phyloP scores from a whole-genome alignment of 2,888 invertebrate species.

The Temnothorax ravouxi region DNA sequence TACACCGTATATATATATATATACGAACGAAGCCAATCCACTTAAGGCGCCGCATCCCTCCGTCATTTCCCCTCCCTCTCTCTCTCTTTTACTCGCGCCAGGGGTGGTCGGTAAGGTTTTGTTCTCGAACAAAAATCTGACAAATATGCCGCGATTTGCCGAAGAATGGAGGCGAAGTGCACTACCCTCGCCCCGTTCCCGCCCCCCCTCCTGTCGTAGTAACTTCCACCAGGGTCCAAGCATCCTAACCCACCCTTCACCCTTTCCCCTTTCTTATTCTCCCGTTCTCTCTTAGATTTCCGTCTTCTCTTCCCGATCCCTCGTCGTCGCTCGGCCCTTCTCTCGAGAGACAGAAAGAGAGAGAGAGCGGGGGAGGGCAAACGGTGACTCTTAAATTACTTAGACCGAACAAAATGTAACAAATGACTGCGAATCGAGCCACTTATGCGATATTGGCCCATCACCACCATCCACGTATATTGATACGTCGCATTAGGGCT shows the following conservation, averaged over 20 bases:
- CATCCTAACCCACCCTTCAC: constrained; percentile 50
- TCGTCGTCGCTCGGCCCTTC: constrained; percentile 16
- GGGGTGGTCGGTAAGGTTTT: constrained; percentile 79
- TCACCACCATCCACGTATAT: constrained; percentile 79
- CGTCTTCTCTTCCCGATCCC: constrained; percentile 27
- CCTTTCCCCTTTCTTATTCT: constrained; percentile 44
- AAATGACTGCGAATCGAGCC: constrained; percentile 82
- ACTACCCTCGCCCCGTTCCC: constrained; percentile 52
- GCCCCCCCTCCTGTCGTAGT: constrained; percentile 58
- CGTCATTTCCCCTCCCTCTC: constrained; percentile 14
- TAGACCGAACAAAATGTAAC: constrained; percentile 83
- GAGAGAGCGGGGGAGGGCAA: constrained; percentile 58
- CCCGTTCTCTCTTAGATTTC: constrained; percentile 36
- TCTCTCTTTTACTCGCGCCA: constrained; percentile 23
- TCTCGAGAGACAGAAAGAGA: constrained; percentile 38
- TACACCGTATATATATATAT: constrained; percentile 45
- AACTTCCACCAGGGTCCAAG: constrained; percentile 45
- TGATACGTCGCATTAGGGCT: constrained; percentile 80
- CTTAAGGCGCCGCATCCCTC: constrained; percentile 78
- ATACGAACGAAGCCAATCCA: constrained; percentile 83
- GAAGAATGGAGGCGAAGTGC: constrained; percentile 82
- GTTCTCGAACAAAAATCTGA: constrained; percentile 86
- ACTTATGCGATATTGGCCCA: constrained; percentile 84
- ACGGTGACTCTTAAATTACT: constrained; percentile 83
- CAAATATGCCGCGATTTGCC: constrained; percentile 86